These are phyloP conservation scores for Torymus auratus DNA, from an alignment of 2,888 invertebrate genomes.

Conservation along the genomic window DNA sequence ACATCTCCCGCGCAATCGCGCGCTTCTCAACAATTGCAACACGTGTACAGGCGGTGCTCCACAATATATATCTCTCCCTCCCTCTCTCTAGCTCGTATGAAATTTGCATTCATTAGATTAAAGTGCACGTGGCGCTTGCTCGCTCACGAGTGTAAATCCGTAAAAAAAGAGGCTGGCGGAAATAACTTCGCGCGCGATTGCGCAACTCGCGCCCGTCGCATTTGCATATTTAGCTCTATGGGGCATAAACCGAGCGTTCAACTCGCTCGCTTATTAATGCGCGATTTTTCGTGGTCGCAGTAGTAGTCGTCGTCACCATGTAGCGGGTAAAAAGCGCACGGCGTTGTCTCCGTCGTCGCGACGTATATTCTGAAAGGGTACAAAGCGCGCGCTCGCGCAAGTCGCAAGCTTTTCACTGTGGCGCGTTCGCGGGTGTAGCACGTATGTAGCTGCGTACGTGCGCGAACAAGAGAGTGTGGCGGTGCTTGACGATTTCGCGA, in stretches of 20 bases:
- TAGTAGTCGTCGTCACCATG: too few relatives aligned
- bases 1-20: neutral
- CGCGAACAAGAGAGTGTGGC: too few relatives aligned
- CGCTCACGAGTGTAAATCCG: constrained; percentile 22
- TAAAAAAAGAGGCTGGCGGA: constrained; percentile 38
- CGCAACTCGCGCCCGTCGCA: constrained; percentile 29
- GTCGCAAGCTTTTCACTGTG: too few relatives aligned
- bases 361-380: too few relatives aligned
- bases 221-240: constrained; percentile 39
- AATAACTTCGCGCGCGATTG: constrained; percentile 42
- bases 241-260: constrained; percentile 20
- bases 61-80: constrained; percentile 1
- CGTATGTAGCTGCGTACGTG: too few relatives aligned
- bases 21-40: constrained; percentile 34
- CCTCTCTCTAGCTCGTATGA: constrained; percentile 3
- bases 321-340: too few relatives aligned
- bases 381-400: too few relatives aligned
- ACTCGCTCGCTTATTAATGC: constrained; percentile 21
- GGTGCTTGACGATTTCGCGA: too few relatives aligned
- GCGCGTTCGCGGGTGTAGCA: too few relatives aligned
- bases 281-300: constrained; percentile 1
- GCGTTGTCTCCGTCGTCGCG: too few relatives aligned
- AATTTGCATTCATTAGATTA: constrained; percentile 53
- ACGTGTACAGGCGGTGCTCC: neutral
- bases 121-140: constrained; percentile 18